Base-by-base conservation (phyloP, 92 coral and sea anemone species). In the Zoanthus sociatus region DNA sequence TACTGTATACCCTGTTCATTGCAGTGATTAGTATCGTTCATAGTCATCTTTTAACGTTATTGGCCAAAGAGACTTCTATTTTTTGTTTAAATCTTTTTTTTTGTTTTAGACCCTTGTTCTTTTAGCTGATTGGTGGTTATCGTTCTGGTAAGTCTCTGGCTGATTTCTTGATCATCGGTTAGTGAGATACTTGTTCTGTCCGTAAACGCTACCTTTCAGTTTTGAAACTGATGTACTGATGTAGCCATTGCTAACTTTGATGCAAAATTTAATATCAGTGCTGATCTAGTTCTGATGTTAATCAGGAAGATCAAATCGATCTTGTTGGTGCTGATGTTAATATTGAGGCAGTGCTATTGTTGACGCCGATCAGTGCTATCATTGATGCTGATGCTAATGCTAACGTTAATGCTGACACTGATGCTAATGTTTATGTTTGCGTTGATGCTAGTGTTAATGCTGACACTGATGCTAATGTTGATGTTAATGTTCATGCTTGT, bases 61-160 rank as follows among this genome's bases (percentile, higher is more conserved):
- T 37, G 42, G 42, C 42, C 42, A 37, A 37, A 37, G 4, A 2
- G 42, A 37, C 9, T 50, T 50, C 7, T 50, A 50, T 50, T 11
- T 61, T 30, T 30, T 8, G 26, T 61, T 20, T 61, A 7, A 61
- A 16, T 17, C 26, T 9, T 67, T 55, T 66, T 30, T 26, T 72
- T 18, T 82, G 64, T 66, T 67, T 7, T 51, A 95, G 98, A 88
- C 89, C 32, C 71, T 91, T 50, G 70, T 90, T 20, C 73, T 94
- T 88, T 45, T 92, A 37, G 86, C 93, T 11, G 97, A 94, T 66
- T 76, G 91, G 87, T 94, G 96, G 96, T 76, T 94, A 5, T 93
- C 96, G n/a, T 89, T 92, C 77, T 94, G 96, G 96, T 94, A 87
- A 73, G 94, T 78, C 4, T 26, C 1, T 7, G 12, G 55, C 17